phyloP scores from a whole-genome alignment of 1,140 invertebrate genomes.

The Meloidogyne floridensis region DNA sequence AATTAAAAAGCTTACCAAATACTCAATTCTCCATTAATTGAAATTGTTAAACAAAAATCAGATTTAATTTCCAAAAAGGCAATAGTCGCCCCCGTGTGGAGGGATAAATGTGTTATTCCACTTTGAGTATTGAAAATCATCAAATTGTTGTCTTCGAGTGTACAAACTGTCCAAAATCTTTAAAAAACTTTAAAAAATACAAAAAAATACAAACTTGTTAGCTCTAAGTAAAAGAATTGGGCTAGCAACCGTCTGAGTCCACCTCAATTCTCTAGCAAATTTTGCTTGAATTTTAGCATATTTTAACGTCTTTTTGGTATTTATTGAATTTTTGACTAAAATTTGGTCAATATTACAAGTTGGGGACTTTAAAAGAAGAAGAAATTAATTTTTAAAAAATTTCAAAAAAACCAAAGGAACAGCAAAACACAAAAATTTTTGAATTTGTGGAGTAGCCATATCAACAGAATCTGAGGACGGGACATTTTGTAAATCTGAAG shows the following conservation, averaged over 20 bases:
- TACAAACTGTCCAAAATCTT: conserved; percentile 21
- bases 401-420: conserved; percentile 18
- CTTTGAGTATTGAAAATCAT: conserved; percentile 15
- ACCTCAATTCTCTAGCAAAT: conserved; percentile 22
- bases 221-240: conserved; percentile 1
- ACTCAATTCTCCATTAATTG: background rate
- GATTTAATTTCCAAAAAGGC: conserved; percentile 14
- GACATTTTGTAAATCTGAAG: conserved; percentile 15
- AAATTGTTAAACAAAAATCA: conserved; percentile 18
- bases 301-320: conserved; percentile 26
- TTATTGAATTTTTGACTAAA: conserved; percentile 26
- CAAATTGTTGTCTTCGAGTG: conserved; percentile 19
- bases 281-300: conserved; percentile 16
- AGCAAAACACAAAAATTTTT: conserved; percentile 17
- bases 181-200: background rate
- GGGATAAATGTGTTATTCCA: background rate
- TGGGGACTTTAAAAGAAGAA: background rate
- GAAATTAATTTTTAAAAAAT: conserved; percentile 18
- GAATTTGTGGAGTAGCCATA: conserved; percentile 13
- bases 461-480: background rate
- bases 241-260: conserved; percentile 2
- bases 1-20: conserved; percentile 1
- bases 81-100: background rate
- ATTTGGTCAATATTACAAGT: conserved; percentile 20
- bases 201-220: conserved; percentile 12